phyloP scores from a whole-genome alignment of 2,888 invertebrate genomes.

The Helicoverpa assulta region DNA sequence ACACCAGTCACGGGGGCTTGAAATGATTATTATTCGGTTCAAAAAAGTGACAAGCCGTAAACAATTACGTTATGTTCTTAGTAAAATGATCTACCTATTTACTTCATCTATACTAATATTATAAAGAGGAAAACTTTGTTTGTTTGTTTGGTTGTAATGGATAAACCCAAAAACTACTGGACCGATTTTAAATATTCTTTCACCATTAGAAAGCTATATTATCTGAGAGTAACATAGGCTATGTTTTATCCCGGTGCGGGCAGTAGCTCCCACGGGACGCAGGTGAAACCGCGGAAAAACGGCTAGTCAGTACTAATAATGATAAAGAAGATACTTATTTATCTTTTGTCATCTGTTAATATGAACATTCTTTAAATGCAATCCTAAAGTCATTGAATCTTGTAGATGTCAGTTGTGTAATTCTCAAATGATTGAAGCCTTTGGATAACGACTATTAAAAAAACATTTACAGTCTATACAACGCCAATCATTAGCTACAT shows the following conservation, averaged over 20 bases:
- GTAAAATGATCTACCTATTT: background rate
- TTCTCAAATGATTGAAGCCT: conserved; percentile 42
- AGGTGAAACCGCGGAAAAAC: no score
- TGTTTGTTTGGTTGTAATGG: no score
- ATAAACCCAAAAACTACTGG: no score
- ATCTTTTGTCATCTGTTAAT: background rate
- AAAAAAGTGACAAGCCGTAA: conserved; percentile 17
- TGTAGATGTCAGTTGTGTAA: conserved; percentile 31
- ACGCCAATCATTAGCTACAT: conserved; percentile 58
- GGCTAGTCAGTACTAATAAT: no score
- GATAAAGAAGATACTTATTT: conserved; percentile 5
- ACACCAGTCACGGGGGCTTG: conserved; percentile 5
- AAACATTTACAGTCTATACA: conserved; percentile 54
- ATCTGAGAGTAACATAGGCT: no score
- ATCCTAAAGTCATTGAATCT: conserved; percentile 10
- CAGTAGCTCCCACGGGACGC: no score
- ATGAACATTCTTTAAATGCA: conserved; percentile 23
- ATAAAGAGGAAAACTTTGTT: no score
- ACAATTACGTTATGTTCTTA: conserved; percentile 7
- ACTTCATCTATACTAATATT: no score
- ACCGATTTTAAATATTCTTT: no score
- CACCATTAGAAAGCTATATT: no score
- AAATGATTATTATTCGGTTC: conserved; percentile 6
- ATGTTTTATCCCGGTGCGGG: no score
- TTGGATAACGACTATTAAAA: conserved; percentile 42